These are phyloP conservation scores for Pangasianodon gigas DNA, from an alignment of 2,113 vertebrate species.

Conservation along the genomic window DNA sequence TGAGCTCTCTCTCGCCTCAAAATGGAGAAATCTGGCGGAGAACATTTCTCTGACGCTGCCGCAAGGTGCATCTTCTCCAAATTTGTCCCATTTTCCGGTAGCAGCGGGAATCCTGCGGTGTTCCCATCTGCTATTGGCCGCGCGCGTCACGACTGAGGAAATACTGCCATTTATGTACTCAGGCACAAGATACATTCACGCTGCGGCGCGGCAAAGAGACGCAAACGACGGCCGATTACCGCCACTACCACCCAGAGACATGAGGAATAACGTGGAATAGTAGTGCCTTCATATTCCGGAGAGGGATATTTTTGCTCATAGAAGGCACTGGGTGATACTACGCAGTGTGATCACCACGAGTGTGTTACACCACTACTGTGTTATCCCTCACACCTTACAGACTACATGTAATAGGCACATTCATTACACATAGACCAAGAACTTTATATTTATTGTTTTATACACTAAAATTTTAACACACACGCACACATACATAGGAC, in stretches of 20 bases:
- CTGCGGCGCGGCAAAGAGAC: background rate
- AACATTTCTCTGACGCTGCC: constrained; percentile 57
- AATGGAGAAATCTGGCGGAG: constrained; percentile 28
- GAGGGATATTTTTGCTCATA: background rate
- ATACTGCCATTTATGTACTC: constrained; percentile 72
- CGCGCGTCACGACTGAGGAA: constrained; percentile 67
- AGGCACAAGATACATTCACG: constrained; percentile 2
- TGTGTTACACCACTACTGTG: background rate
- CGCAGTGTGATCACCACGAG: background rate
- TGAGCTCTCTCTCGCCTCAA: background rate
- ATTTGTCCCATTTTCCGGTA: constrained; percentile 76
- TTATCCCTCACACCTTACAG: background rate
- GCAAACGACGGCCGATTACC: background rate
- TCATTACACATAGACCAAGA: background rate
- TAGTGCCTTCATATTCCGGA: background rate
- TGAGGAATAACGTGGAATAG: background rate
- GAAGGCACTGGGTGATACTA: background rate
- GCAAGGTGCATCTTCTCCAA: constrained; percentile 65
- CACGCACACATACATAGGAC: background rate
- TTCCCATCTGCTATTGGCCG: constrained; percentile 69
- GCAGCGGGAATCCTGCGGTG: constrained; percentile 67
- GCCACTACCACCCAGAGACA: background rate
- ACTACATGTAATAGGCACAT: background rate
- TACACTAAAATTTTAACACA: too few species aligned
- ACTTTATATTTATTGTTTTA: too few species aligned